Percentiles rank a stretch among this genome's conserved stretches.
Evolutionary conservation across 2,113 vertebrate species (phyloP).

Genomic region (Bucco capensis): DNA sequence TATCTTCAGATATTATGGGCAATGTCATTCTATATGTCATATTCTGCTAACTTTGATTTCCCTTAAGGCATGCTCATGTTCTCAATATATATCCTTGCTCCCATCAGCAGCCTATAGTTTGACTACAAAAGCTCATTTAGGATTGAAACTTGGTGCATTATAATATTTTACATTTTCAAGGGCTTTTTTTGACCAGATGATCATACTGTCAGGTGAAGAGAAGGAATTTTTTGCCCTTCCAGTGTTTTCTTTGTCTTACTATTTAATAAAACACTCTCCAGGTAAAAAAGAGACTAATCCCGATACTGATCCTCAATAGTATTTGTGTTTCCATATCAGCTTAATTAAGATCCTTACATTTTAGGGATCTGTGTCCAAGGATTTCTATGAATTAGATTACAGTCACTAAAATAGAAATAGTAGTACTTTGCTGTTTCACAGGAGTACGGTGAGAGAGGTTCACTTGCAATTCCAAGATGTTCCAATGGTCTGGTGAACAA

Average conservation of each 20-base stretch:
- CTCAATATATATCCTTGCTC: not conserved
- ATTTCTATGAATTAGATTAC: not conserved
- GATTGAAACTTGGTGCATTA: not conserved
- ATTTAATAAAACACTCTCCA: not conserved
- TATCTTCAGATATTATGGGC: not conserved
- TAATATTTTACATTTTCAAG: not conserved
- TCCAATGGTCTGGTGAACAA: not conserved
- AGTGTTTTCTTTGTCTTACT: not conserved
- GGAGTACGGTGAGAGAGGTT: not conserved
- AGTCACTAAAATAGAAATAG: not conserved
- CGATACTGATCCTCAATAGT: not conserved
- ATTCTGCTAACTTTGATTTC: not conserved
- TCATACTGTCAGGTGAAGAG: not conserved
- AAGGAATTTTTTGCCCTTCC: not conserved
- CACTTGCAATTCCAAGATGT: not conserved
- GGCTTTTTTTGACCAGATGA: not conserved
- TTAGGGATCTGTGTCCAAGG: not conserved
- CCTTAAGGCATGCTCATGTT: not conserved
- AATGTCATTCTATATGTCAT: not conserved
- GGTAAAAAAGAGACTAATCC: not conserved
- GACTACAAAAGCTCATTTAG: not conserved
- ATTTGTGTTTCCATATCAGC: not conserved
- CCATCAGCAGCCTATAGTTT: not conserved
- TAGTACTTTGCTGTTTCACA: not conserved
- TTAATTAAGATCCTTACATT: not conserved